Percentiles rank a stretch among this genome's conserved stretches.
These are phyloP conservation scores for Orthonychiurus folsomi DNA, from an alignment of 2,888 invertebrate species.

Conservation along the genomic window DNA sequence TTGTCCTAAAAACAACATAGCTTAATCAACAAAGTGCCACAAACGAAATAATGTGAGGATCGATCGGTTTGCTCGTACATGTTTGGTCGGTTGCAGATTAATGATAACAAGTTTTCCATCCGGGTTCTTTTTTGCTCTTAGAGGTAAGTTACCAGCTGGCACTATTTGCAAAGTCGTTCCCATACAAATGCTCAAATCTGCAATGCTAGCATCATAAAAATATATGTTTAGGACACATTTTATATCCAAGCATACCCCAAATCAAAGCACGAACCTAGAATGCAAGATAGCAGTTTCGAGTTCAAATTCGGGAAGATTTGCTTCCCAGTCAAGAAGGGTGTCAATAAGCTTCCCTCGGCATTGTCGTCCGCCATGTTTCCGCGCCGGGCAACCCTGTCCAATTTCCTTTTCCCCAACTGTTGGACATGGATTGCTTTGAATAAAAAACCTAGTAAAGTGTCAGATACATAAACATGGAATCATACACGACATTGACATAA, in stretches of 20 bases:
- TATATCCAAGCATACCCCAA: background rate
- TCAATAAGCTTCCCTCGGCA: slow-evolving; percentile 79
- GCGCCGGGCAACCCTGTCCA: slow-evolving; percentile 57
- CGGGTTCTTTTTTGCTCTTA: slow-evolving; percentile 65
- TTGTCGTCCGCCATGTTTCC: slow-evolving; percentile 54
- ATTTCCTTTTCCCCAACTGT: slow-evolving; percentile 71
- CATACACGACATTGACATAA: slow-evolving; percentile 14
- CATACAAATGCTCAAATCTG: slow-evolving; percentile 85
- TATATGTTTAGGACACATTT: background rate
- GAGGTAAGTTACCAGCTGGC: slow-evolving; percentile 88
- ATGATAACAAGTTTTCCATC: slow-evolving; percentile 84
- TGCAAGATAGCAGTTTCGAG: slow-evolving; percentile 73
- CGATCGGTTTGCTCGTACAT: slow-evolving; percentile 54
- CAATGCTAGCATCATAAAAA: slow-evolving; percentile 56
- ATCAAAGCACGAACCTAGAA: slow-evolving; percentile 57
- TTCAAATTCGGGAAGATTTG: slow-evolving; percentile 78
- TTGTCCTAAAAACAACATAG: slow-evolving; percentile 60
- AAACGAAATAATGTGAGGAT: background rate
- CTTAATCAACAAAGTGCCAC: background rate
- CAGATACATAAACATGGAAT: background rate
- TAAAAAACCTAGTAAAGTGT: background rate
- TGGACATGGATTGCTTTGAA: slow-evolving; percentile 46
- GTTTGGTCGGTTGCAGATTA: slow-evolving; percentile 96
- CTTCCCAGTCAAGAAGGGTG: slow-evolving; percentile 95
- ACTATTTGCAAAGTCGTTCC: slow-evolving; percentile 97